Percentiles rank a stretch among this genome's conserved stretches.
phyloP scores from a whole-genome alignment of 2,888 invertebrate genomes.

The Zhuqinia jingwanae region DNA sequence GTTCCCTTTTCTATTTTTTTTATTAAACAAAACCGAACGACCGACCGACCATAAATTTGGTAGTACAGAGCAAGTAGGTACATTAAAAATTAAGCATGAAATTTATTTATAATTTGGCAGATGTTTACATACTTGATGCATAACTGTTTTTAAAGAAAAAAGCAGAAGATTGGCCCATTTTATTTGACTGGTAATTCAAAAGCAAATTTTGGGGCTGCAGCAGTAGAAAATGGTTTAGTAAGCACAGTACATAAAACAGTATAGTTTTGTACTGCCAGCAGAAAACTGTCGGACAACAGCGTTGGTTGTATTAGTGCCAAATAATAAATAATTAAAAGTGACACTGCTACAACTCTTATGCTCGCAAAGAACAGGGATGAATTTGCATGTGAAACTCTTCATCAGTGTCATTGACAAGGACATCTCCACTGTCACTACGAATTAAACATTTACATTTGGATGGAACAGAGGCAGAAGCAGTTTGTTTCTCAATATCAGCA shows the following conservation, averaged over 20 bases:
- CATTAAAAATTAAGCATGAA: not conserved
- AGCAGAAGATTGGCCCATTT: constrained; percentile 14
- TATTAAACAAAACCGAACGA: too few species aligned
- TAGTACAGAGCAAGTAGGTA: too few species aligned
- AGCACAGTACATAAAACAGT: not conserved
- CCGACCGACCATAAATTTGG: too few species aligned
- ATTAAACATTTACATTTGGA: constrained; percentile 34
- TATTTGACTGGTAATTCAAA: not conserved
- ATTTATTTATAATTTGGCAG: not conserved
- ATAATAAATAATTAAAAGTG: constrained; percentile 48
- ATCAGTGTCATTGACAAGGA: constrained; percentile 1
- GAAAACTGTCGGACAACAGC: not conserved
- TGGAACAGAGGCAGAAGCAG: not conserved
- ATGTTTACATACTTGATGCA: not conserved
- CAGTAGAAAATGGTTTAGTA: not conserved
- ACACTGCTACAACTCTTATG: constrained; percentile 27
- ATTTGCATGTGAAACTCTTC: not conserved
- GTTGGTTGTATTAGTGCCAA: constrained; percentile 39
- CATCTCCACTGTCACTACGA: constrained; percentile 13
- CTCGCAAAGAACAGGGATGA: not conserved
- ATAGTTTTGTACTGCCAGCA: too few species aligned
- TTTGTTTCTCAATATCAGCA: not conserved
- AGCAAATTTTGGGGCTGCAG: constrained; percentile 9
- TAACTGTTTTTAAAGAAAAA: not conserved
- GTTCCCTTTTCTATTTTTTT: not conserved